Percentiles rank a stretch among this genome's conserved stretches.
Conservation (phyloP, 2,888 invertebrate species). For the Muscina levida region DNA sequence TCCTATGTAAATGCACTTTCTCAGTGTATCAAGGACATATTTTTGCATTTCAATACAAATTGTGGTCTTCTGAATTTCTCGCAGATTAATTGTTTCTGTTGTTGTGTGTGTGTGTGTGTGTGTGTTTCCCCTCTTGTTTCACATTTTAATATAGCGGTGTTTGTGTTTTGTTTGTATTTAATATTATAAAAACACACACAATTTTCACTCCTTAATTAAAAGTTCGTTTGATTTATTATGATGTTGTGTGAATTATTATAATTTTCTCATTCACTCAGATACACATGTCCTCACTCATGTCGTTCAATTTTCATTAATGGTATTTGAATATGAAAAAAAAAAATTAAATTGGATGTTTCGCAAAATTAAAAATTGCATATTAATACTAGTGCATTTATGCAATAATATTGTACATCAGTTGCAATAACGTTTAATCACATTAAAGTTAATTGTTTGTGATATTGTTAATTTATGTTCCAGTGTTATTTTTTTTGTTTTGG, state of each 20-base stretch:
- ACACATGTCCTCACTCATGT: neutral
- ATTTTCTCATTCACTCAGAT: slow-evolving; percentile 40
- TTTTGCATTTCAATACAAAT: slow-evolving; percentile 21
- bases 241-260: slow-evolving; percentile 58
- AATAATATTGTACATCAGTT: slow-evolving; percentile 41
- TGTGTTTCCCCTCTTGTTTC: neutral
- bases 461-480: slow-evolving; percentile 43
- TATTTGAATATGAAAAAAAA: too few species aligned
- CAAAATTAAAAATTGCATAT: slow-evolving; percentile 37
- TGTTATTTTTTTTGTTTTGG: too few species aligned
- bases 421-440: slow-evolving; percentile 47
- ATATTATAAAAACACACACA: slow-evolving; percentile 54
- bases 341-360: slow-evolving; percentile 5
- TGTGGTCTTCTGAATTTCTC: slow-evolving; percentile 36
- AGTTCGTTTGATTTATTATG: slow-evolving; percentile 63
- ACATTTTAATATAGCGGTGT: slow-evolving; percentile 29
- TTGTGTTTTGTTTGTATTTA: slow-evolving; percentile 42
- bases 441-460: slow-evolving; percentile 42
- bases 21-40: slow-evolving; percentile 16
- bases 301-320: slow-evolving; percentile 25
- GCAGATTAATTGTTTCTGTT: slow-evolving; percentile 19
- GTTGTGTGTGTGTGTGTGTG: neutral
- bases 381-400: slow-evolving; percentile 26
- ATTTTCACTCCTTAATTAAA: slow-evolving; percentile 60
- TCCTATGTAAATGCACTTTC: too few species aligned